Conservation (phyloP, 1,140 invertebrate genomes). For the Dreissena polymorpha region DNA sequence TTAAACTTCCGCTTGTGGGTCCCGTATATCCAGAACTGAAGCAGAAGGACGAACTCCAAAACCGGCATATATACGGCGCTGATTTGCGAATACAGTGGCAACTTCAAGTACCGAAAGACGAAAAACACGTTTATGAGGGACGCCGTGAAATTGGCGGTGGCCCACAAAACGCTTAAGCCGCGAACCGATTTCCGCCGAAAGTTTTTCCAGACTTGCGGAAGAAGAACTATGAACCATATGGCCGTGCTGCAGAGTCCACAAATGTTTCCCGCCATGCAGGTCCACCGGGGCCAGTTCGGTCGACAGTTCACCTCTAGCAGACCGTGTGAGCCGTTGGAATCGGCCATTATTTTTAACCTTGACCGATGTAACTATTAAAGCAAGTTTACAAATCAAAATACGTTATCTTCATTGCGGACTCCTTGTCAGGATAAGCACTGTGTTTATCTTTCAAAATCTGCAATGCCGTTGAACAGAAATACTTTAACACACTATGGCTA, state of each 20-base stretch:
- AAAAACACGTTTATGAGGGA: conserved; percentile 68
- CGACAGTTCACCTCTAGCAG: conserved; percentile 61
- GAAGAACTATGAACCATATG: conserved; percentile 66
- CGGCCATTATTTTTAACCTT: too few species aligned
- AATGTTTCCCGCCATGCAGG: conserved; percentile 62
- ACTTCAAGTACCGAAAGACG: conserved; percentile 59
- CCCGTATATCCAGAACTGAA: conserved; percentile 63
- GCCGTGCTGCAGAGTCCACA: conserved; percentile 64
- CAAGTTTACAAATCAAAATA: too few species aligned
- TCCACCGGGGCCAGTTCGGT: conserved; percentile 58
- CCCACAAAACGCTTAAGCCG: conserved; percentile 63
- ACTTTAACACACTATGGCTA: too few species aligned
- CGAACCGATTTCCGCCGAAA: conserved; percentile 65
- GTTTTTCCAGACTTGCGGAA: conserved; percentile 69
- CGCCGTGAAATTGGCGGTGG: conserved; percentile 67
- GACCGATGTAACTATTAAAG: too few species aligned
- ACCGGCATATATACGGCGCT: conserved; percentile 62
- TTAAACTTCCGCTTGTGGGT: conserved; percentile 38
- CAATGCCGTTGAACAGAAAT: too few species aligned
- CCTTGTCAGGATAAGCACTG: too few species aligned
- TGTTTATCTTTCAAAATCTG: too few species aligned
- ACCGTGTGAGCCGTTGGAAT: not conserved
- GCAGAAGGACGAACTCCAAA: conserved; percentile 59
- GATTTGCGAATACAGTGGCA: conserved; percentile 63
- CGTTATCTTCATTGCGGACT: too few species aligned